Base-by-base conservation (phyloP, 2,888 invertebrate species). In the Thyatira batis region DNA sequence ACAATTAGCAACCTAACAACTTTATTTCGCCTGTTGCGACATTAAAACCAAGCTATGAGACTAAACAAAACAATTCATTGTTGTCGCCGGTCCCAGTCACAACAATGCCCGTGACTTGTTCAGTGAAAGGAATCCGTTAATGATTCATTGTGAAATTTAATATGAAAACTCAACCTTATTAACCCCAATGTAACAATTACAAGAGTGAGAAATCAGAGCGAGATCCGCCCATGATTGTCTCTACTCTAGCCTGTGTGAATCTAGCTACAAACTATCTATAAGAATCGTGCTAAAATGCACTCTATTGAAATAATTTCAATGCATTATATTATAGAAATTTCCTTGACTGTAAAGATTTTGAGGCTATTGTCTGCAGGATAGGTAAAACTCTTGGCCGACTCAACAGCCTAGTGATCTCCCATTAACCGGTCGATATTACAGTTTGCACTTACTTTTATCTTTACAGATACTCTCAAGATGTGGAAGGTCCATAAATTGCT, bases 121-220 rank as follows among this genome's bases (percentile, higher is more conserved):
- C 74, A 82, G 85, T 82, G 85, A 86, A 85, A 85, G 84, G 84
- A 75, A 80, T 75, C 70, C 54, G 62, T 68, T 78, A 80, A 81
- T 73, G 75, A 74, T 65, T 66, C 72, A 79, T 80, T 81, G 82
- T 79, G 76, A 75, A 80, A 82, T 85, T 85, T 82, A 70, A 80
- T 79, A 81, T 81, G 80, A 82, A 84, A 81, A 80, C 71, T 63
- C 63, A 72, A 48, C 54, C 76, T 79, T 80, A 80, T 78, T 84
- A 84, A 80, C 81, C 83, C 69, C 77, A 72, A 78, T 82, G 76
- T 72, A 76, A 75, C 75, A 78, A 80, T 80, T 80, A 78, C 72
- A 74, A 69, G 76, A 78, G 76, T 82, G 81, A 69, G 77, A 81
- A 82, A 76, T 77, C 73, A 69, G 71, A 72, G 67, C 73, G 65